phyloP scores from a whole-genome alignment of 2,888 invertebrate species.

The Phyllotreta striolata region DNA sequence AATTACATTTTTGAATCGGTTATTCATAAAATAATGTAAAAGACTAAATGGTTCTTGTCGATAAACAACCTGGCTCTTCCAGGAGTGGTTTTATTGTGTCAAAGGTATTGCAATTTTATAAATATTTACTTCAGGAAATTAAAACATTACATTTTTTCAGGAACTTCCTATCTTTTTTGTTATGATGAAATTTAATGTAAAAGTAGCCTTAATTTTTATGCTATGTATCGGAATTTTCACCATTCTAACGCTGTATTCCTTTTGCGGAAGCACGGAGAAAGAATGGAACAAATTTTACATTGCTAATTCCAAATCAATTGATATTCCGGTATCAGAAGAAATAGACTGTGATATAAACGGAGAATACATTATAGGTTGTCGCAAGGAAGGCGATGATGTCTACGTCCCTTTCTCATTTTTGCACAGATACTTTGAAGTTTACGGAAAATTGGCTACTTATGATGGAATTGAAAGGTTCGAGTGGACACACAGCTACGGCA shows the following conservation, averaged over 20 bases:
- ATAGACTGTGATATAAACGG: conserved; percentile 91
- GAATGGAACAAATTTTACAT: conserved; percentile 48
- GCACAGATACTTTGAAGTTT: conserved; percentile 93
- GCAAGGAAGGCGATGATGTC: conserved; percentile 74
- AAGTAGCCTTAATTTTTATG: conserved; percentile 73
- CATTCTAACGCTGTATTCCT: conserved; percentile 77
- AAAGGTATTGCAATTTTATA: conserved; percentile 9
- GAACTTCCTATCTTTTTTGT: conserved; percentile 64
- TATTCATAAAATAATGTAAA: conserved; percentile 22
- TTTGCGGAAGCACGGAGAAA: conserved; percentile 65
- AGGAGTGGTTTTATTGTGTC: conserved; percentile 24
- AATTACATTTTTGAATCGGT: too few relatives aligned
- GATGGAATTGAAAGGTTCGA: conserved; percentile 85
- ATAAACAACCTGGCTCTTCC: conserved; percentile 29
- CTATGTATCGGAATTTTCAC: conserved; percentile 72
- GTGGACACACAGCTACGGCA: conserved; percentile 95
- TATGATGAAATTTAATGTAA: conserved; percentile 82
- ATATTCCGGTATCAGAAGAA: conserved; percentile 67
- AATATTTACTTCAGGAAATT: background rate
- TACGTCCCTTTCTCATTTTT: conserved; percentile 93
- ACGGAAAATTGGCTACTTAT: conserved; percentile 80
- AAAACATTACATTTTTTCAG: conserved; percentile 49
- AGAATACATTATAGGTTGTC: conserved; percentile 66
- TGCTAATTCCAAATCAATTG: conserved; percentile 50
- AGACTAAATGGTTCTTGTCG: conserved; percentile 34